Percentiles rank a stretch among this genome's conserved stretches.
phyloP scores from a whole-genome alignment of 2,797 vertebrate genomes.

The Acanthopagrus latus region DNA sequence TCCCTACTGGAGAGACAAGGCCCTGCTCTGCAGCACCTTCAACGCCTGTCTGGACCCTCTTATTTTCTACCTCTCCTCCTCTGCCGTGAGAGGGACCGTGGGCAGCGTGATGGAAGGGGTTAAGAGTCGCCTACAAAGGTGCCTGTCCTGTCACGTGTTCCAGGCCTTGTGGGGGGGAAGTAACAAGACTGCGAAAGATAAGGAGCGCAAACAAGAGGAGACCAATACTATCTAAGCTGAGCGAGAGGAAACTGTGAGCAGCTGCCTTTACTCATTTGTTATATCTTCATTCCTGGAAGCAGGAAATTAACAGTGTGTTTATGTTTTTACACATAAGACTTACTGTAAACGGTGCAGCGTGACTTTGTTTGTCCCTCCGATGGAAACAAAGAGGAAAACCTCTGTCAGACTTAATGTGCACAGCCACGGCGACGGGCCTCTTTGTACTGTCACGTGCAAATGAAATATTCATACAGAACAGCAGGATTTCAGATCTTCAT shows the following conservation, averaged over 20 bases:
- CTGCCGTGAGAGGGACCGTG: conserved; percentile 84
- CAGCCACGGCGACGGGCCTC: conserved; percentile 36
- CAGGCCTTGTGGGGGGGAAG: conserved; percentile 23
- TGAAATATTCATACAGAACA: conserved; percentile 6
- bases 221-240: conserved; percentile 75
- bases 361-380: conserved; percentile 48
- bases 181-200: conserved; percentile 62
- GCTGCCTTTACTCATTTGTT: conserved; percentile 60
- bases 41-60: conserved; percentile 91
- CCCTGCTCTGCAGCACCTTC: conserved; percentile 90
- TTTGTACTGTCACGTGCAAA: conserved; percentile 43
- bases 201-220: conserved; percentile 69
- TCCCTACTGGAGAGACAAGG: conserved; percentile 86
- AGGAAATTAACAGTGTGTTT: conserved; percentile 72
- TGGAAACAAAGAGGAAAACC: conserved; percentile 22
- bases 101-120: conserved; percentile 61
- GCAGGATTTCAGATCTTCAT: conserved; percentile 19
- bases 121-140: conserved; percentile 59
- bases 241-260: conserved; percentile 45
- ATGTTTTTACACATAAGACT: conserved; percentile 56
- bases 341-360: not conserved
- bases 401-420: not conserved
- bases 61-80: conserved; percentile 93
- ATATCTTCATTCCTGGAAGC: conserved; percentile 57
- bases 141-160: conserved; percentile 45